Evolutionary conservation across 2,797 vertebrate species (phyloP), one percentile per base, ranked within the genome.

Genomic region (Micropoecilia bifurca): DNA sequence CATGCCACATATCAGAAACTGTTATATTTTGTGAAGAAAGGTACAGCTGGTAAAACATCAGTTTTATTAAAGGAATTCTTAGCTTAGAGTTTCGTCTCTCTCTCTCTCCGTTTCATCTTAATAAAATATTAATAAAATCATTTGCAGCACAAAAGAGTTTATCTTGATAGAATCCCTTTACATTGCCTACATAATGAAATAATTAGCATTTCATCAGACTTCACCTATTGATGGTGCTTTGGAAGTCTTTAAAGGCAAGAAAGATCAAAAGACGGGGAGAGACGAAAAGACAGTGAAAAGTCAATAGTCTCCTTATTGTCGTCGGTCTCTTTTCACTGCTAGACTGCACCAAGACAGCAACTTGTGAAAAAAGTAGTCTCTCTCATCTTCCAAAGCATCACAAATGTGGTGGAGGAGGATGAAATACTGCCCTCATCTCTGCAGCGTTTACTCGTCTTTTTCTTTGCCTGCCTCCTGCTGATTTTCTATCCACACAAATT

Each of bases 171-270:
- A 88, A 83, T 72, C 74, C 69, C 78, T 77, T 82, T 78, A 79
- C 71, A 83, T 41, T 87, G 85, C 87, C 87, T 85, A 89, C 92
- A 92, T 91, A 94, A 94, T 92, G 87, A 92, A 92, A 84, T 89
- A 82, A 94, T 95, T 93, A 92, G 84, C 91, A 93, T 94, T 91
- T 93, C 87, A 88, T 90, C 87, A 87, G 73, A 81, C 83, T 86
- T 82, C 74, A 66, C 39, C 82, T 80, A 90, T 74, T 92, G 89
- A 95, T 90, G 84, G 87, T 82, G 87, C 69, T 63, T 83, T 41
- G 47, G 63, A 80, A 84, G 79, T 73, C 69, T 55, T 71, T 80
- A 73, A 76, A 76, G 74, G 74, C 53, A 72, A n/a, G 53, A 81
- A 61, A 84, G 77, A 75, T 75, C 71, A 73, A 66, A 68, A 80